Conservation (phyloP, 2,888 invertebrate genomes). For the Linhomoeus sp. region DNA sequence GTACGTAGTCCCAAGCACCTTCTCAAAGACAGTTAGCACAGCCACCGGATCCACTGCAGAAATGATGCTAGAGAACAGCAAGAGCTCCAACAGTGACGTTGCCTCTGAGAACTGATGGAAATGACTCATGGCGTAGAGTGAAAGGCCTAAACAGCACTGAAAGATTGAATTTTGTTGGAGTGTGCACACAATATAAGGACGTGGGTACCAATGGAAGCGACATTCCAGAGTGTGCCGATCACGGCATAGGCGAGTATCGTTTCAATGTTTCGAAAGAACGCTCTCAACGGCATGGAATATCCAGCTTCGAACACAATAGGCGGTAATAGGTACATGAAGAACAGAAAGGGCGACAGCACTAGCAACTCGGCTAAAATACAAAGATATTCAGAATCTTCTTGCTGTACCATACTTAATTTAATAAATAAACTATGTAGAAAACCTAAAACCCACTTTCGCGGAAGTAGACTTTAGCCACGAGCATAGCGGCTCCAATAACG, state of each 20-base stretch:
- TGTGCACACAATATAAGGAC: neutral
- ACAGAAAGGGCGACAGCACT: conserved; percentile 74
- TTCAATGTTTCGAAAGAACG: conserved; percentile 90
- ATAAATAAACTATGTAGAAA: too few species aligned
- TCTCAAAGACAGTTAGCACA: conserved; percentile 26
- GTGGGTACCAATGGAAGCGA: conserved; percentile 40
- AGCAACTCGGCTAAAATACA: conserved; percentile 25
- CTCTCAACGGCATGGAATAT: conserved; percentile 91
- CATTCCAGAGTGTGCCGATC: conserved; percentile 87
- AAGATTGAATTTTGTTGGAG: neutral
- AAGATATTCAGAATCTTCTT: neutral
- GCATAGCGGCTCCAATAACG: conserved; percentile 56
- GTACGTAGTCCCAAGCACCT: conserved; percentile 5
- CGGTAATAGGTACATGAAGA: conserved; percentile 91
- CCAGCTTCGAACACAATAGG: conserved; percentile 96
- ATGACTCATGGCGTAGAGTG: conserved; percentile 18
- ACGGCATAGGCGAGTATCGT: conserved; percentile 74
- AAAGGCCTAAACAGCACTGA: conserved; percentile 11
- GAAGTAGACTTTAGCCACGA: conserved; percentile 37
- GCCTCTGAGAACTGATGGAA: conserved; percentile 18
- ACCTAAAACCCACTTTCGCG: neutral
- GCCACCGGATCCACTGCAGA: conserved; percentile 26
- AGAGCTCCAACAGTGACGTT: conserved; percentile 14
- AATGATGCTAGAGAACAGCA: conserved; percentile 22
- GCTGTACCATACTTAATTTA: too few species aligned